Conservation (phyloP, 2,113 vertebrate genomes). For the Motacilla alba region DNA sequence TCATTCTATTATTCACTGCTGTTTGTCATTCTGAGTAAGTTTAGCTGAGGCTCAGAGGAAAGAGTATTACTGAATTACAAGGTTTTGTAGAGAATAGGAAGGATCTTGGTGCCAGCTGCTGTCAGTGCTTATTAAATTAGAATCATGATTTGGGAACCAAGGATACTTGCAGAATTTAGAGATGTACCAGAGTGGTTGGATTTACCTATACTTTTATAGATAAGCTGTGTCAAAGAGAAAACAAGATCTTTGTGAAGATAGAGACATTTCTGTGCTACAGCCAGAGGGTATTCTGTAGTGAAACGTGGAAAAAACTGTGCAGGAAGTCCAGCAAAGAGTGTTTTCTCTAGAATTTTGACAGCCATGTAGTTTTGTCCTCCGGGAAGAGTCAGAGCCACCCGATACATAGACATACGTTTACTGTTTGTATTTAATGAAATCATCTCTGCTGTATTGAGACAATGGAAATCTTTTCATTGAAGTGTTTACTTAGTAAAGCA, state of each 20-base stretch:
- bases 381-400: not conserved
- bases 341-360: not conserved
- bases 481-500: not conserved
- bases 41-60: not conserved
- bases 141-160: not conserved
- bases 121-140: not conserved
- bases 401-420: fast-evolving
- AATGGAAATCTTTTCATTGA: not conserved
- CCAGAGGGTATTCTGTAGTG: not conserved
- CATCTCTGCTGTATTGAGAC: not conserved
- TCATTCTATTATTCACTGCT: not conserved
- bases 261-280: not conserved
- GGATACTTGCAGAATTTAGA: not conserved
- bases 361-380: not conserved
- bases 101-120: not conserved
- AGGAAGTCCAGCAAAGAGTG: not conserved
- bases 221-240: not conserved
- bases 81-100: not conserved
- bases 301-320: not conserved
- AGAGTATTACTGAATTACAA: not conserved
- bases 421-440: not conserved
- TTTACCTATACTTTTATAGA: not conserved
- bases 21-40: not conserved
- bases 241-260: not conserved
- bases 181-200: not conserved